phyloP scores from a whole-genome alignment of 2,888 invertebrate species.

The Crocallis elinguaria region DNA sequence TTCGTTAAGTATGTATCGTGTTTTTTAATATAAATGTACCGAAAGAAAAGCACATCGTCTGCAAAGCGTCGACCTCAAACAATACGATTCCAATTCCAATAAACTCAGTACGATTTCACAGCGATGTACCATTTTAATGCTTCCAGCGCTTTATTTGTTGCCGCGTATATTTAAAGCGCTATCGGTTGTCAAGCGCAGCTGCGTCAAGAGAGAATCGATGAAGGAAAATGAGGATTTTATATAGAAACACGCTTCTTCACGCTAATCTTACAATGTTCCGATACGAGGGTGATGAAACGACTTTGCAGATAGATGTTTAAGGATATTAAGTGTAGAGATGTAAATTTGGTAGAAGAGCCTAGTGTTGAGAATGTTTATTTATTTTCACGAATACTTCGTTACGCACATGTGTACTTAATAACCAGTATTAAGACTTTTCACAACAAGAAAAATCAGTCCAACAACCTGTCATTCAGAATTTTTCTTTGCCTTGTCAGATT shows the following conservation, averaged over 20 bases:
- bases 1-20: too few relatives aligned
- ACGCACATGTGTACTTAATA: too few relatives aligned
- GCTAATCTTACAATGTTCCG: slow-evolving; percentile 48
- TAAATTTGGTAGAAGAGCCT: not conserved
- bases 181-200: slow-evolving; percentile 66
- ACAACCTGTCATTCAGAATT: too few relatives aligned
- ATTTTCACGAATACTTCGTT: too few relatives aligned
- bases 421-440: too few relatives aligned
- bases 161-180: slow-evolving; percentile 38
- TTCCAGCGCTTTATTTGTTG: slow-evolving; percentile 6
- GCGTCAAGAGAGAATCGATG: slow-evolving; percentile 39
- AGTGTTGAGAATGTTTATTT: too few relatives aligned
- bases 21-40: not conserved
- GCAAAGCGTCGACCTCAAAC: slow-evolving; percentile 3
- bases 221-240: slow-evolving; percentile 63
- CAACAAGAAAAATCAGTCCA: too few relatives aligned
- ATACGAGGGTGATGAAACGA: slow-evolving; percentile 31
- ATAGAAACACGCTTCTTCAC: slow-evolving; percentile 72
- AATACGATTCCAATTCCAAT: slow-evolving; percentile 6
- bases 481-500: too few relatives aligned
- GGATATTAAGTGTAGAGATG: slow-evolving; percentile 6
- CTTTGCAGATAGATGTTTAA: slow-evolving; percentile 28
- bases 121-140: slow-evolving; percentile 8
- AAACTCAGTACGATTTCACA: not conserved
- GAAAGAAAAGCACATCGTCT: not conserved